phyloP scores from a whole-genome alignment of 2,113 vertebrate genomes.

The Rostratula benghalensis region DNA sequence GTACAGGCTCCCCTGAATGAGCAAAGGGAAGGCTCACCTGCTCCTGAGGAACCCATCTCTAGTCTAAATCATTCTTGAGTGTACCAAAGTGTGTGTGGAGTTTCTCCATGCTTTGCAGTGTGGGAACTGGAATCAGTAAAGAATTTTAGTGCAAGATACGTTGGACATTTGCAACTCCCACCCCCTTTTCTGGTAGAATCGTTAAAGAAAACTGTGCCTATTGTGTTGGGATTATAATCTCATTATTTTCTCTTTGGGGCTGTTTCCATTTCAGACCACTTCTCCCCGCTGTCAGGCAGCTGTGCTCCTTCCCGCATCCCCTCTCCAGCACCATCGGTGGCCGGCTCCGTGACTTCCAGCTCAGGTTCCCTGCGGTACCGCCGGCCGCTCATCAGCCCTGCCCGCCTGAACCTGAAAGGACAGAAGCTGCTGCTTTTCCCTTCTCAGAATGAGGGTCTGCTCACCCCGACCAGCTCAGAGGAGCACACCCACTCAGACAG shows the following conservation, averaged over 20 bases:
- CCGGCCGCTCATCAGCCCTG: constrained; percentile 94
- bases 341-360: constrained; percentile 87
- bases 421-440: constrained; percentile 87
- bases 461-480: constrained; percentile 56
- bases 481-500: constrained; percentile 70
- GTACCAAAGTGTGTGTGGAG: not conserved
- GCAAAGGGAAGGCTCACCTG: not conserved
- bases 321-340: constrained; percentile 86
- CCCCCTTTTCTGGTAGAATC: not conserved
- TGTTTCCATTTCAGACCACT: constrained; percentile 80
- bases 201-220: too few species aligned
- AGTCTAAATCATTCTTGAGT: not conserved
- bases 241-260: fast-evolving
- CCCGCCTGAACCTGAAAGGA: constrained; percentile 88
- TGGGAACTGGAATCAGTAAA: not conserved
- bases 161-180: fast-evolving
- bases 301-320: constrained; percentile 82
- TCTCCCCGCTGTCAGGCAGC: constrained; percentile 83
- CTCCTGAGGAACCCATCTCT: not conserved
- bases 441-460: constrained; percentile 21
- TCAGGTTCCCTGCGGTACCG: constrained; percentile 83
- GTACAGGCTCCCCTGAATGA: not conserved
- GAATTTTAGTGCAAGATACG: not conserved
- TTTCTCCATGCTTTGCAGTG: not conserved
- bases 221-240: not conserved